Evolutionary conservation across 2,113 vertebrate genomes (phyloP), one percentile per base, ranked within the genome.

Genomic region (Mesembrinibis cayennensis): DNA sequence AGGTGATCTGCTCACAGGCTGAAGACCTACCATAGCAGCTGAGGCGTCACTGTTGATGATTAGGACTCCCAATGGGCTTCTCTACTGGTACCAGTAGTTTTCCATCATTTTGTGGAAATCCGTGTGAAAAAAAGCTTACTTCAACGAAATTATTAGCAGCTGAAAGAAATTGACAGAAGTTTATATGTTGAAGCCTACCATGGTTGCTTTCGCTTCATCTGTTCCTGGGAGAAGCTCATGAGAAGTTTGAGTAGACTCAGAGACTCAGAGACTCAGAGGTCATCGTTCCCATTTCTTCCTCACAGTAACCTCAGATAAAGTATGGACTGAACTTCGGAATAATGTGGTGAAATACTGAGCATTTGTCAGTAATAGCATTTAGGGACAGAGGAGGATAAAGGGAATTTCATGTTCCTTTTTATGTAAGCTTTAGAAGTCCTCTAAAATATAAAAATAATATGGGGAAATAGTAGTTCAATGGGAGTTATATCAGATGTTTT

Each of bases 311-410:
- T 56, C 78, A 20, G 34, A 34, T 58, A 59, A 59, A 78, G 47
- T 36, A 40, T 27, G 22, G 38, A 16, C 50, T 52, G 55, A 16
- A 7, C 25, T 74, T 52, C 74, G 56, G 34, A 71, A 61, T 87
- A 47, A 55, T 47, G 34, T 14, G 3, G 14, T 69, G 47, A 89
- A 67, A 74, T 73, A 70, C 1, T 0, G 0, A 79, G 16, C 2
- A 3, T 40, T 70, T 94, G 16, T 89, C 40, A 52, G 44, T 36
- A 30, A 25, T 47, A 34, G 40, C 4, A 50, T 40, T 45, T 19
- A 42, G 6, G 16, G 4, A 38, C 52, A 89, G 88, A 73, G 34
- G 38, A 92, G 23, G 30, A 38, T 76, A 90, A 95, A 72, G 36
- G 9, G 6, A 82, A 67, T 77, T 34, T 52, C 22, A 18, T 78